Evolutionary conservation across 2,113 vertebrate genomes (phyloP), one percentile per base, ranked within the genome.

Genomic region (Rhabdomys dilectus): DNA sequence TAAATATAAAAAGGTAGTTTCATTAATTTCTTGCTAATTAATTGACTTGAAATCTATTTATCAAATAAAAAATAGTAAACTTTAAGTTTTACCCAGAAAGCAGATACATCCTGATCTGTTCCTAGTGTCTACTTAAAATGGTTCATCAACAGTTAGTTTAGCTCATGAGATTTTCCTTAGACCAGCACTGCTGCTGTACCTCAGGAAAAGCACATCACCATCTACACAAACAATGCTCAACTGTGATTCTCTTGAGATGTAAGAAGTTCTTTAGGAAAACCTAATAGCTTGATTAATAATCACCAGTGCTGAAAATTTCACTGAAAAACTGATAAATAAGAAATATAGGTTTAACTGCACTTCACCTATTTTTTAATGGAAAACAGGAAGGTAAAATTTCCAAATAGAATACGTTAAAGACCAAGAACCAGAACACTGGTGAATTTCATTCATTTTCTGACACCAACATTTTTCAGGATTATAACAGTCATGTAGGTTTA

Each of bases 351-450:
- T 96, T 98, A 96, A 96, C 13, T 97, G 96, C 95, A 98, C 96
- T 97, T 98, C 94, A 97, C 91, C 97, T 96, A 97, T 97, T 97
- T 97, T 97, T 97, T 97, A 98, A 98, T 60, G 75, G 96, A 98
- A 98, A 97, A 97, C 72, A 97, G 91, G 96, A 97, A 22, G 86
- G 91, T 97, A 96, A 97, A 96, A 89, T 97, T 97, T 97, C 95
- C 96, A 97, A 97, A 97, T 73, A 91, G 94, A 95, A 91, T 97
- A 97, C 85, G 77, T 93, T 96, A 93, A 97, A 86, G 97, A 98
- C 9, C 78, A 95, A 96, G 94, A 97, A 97, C 90, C 81, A 56
- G 94, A 97, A 97, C 84, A 97, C 95, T 98, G 97, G 56, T 96
- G 92, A 92, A 95, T 73, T 95, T 76, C 91, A 96, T 97, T 97